These are phyloP conservation scores for Netelia virgata DNA, from an alignment of 2,888 invertebrate species.

Conservation along the genomic window DNA sequence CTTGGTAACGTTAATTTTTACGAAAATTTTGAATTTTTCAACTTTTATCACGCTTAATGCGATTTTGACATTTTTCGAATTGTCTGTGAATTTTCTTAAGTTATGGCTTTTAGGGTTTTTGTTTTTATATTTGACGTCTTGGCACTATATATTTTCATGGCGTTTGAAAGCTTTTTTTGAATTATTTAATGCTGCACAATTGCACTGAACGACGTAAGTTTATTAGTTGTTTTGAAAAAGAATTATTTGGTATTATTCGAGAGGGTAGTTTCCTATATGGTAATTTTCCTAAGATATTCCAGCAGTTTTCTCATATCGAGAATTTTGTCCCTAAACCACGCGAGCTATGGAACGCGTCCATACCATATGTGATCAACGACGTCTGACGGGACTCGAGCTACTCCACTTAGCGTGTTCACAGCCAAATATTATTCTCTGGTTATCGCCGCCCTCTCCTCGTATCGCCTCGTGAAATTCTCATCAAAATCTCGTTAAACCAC, in stretches of 20 bases:
- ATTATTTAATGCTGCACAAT: no score
- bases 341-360: background rate
- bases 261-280: background rate
- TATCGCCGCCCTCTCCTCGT: background rate
- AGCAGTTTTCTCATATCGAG: background rate
- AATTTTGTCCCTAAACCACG: background rate
- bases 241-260: background rate
- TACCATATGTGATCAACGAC: conserved; percentile 20
- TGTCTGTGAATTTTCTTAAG: background rate
- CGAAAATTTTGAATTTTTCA: background rate
- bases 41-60: no score
- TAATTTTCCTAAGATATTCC: background rate
- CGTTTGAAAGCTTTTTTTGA: background rate
- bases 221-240: no score
- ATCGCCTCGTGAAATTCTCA: conserved; percentile 51
- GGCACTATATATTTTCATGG: background rate
- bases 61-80: no score
- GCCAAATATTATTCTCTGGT: conserved; percentile 50
- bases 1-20: conserved; percentile 86
- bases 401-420: conserved; percentile 40
- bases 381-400: conserved; percentile 40
- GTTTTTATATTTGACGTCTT: background rate
- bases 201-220: no score
- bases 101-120: background rate
- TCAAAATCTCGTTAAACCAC: conserved; percentile 58